phyloP scores from a whole-genome alignment of 1,140 invertebrate species.

The Yoshiicerus persimilis region DNA sequence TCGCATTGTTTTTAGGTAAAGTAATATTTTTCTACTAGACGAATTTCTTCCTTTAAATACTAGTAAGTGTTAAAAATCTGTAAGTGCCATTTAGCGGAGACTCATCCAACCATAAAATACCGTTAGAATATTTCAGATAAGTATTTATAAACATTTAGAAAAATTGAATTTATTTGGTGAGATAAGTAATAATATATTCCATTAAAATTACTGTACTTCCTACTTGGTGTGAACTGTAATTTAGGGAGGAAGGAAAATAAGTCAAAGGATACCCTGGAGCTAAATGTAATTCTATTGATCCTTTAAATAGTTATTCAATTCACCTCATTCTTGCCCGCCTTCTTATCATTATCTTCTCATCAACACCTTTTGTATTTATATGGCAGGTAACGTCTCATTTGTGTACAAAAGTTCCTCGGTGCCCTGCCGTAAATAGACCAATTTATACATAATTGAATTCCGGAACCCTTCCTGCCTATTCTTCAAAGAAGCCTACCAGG shows the following conservation, averaged over 20 bases:
- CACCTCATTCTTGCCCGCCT: no score
- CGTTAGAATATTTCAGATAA: background rate
- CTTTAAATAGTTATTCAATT: background rate
- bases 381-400: no score
- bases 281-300: background rate
- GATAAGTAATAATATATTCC: background rate
- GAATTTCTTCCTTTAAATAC: background rate
- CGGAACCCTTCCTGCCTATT: background rate
- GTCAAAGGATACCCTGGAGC: background rate
- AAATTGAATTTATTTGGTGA: background rate
- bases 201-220: background rate
- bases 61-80: no score
- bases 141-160: background rate
- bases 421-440: background rate
- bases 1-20: no score
- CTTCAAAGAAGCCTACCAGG: background rate
- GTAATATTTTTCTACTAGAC: no score
- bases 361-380: no score
- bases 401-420: background rate
- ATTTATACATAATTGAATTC: background rate
- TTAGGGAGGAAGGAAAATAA: background rate
- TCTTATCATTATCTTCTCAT: no score
- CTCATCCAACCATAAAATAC: background rate
- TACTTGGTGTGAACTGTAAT: background rate
- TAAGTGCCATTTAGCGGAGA: background rate